phyloP scores from a whole-genome alignment of 2,113 vertebrate species.

The Acinonyx jubatus region DNA sequence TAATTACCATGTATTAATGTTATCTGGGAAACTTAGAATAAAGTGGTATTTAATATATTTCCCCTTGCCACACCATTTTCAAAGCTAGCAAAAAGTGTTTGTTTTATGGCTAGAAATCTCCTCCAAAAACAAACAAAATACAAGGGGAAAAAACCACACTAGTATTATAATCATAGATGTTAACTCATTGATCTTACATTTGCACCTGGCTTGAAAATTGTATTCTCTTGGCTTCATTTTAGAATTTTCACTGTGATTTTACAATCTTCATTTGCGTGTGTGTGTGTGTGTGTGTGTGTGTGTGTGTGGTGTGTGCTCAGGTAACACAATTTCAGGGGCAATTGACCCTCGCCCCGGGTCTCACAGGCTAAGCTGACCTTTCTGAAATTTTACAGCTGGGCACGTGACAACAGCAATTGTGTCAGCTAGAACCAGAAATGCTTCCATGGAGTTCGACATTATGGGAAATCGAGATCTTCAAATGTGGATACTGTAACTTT shows the following conservation, averaged over 20 bases:
- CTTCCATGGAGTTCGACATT: not conserved
- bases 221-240: not conserved
- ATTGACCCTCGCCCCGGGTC: not conserved
- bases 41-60: conserved; percentile 80
- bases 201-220: not conserved
- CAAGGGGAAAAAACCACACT: not conserved
- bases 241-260: not conserved
- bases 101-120: conserved; percentile 60
- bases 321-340: too few species aligned
- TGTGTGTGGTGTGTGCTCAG: too few species aligned
- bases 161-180: not conserved
- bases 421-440: not conserved
- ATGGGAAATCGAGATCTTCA: not conserved
- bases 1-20: conserved; percentile 89
- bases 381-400: not conserved
- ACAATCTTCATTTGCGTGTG: not conserved
- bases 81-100: conserved; percentile 65
- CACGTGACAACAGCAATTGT: not conserved
- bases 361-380: not conserved
- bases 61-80: conserved; percentile 64
- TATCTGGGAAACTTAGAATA: conserved; percentile 85
- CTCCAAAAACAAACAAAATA: conserved; percentile 37
- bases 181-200: not conserved
- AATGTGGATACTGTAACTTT: not conserved
- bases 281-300: not conserved